Evolutionary conservation across 2,888 invertebrate species (phyloP), one percentile per base, ranked within the genome.

Genomic region (Suillia variegata): DNA sequence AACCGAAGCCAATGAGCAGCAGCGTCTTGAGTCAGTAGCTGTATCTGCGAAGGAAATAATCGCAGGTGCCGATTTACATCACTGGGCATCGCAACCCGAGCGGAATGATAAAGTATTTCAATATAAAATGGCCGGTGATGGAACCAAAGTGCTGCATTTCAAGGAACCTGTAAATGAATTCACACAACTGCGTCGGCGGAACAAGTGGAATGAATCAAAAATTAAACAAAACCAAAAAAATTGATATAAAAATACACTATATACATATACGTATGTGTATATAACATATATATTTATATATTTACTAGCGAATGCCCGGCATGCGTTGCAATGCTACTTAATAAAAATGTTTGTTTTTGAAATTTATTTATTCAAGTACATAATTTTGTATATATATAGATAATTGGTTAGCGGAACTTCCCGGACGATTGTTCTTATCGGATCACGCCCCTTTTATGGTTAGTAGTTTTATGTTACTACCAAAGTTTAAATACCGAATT

Each of bases 191-290:
- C 59, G 77, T 2, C 62, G 61, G 2, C 73, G 73, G 53, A 78
- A 78, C 59, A 62, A 68, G 13, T 79, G 78, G 78, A 70, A 70
- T 56, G 74, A 75, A 58, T 51, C 65, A 0, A 76, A 73, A 67
- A 78, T 79, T 64, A 67, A 65, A 59, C 54, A n/a, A n/a, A n/a
- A n/a, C n/a, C n/a, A n/a, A n/a, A n/a, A 62, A 21, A 56, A 13
- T 54, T 24, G 56, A 55, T 20, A 49, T 8, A 53, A 54, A 62
- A 67, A 66, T 56, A 59, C 33, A 17, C 45, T 38, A 42, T 53
- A 5, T 17, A 24, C 21, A 13, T 20, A 38, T 26, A 2, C 6
- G 12, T 17, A 33, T 18, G 6, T n/a, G 8, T 3, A 4, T 15
- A 12, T 38, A n/a, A n/a, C n/a, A n/a, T n/a, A n/a, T n/a, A n/a